These are phyloP conservation scores for Globia sparganii DNA, from an alignment of 2,888 invertebrate species.

Conservation along the genomic window DNA sequence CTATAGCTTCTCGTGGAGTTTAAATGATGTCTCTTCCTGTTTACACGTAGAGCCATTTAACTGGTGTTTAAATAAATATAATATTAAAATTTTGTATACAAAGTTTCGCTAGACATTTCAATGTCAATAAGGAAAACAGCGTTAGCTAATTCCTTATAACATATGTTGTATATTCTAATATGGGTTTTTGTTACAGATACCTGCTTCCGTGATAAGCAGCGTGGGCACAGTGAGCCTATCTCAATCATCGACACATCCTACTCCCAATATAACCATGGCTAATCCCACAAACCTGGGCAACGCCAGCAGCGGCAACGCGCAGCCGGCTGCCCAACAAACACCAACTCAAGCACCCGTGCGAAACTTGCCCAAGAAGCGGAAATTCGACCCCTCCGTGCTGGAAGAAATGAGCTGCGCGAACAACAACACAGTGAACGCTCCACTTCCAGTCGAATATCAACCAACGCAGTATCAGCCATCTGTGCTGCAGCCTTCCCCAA, in stretches of 20 bases:
- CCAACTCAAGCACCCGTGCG: slow-evolving; percentile 91
- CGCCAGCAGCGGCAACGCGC: slow-evolving; percentile 80
- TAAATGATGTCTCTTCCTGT: slow-evolving; percentile 34
- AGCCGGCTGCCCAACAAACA: slow-evolving; percentile 79
- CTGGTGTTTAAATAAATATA: slow-evolving; percentile 1
- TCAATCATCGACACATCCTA: slow-evolving; percentile 83
- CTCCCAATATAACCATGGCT: slow-evolving; percentile 86
- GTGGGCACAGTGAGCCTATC: slow-evolving; percentile 90
- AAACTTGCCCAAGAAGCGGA: slow-evolving; percentile 98
- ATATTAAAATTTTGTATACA: slow-evolving; percentile 6
- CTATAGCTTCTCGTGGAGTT: background rate
- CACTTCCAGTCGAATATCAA: slow-evolving; percentile 80
- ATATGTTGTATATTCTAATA: slow-evolving; percentile 5
- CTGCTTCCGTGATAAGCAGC: slow-evolving; percentile 91
- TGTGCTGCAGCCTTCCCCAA: slow-evolving; percentile 82
- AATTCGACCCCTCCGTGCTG: slow-evolving; percentile 94
- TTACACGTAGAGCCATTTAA: slow-evolving; percentile 23
- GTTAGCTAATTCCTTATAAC: background rate
- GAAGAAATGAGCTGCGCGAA: slow-evolving; percentile 91
- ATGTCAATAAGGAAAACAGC: slow-evolving; percentile 53
- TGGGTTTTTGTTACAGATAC: slow-evolving; percentile 83
- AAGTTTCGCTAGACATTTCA: slow-evolving; percentile 26
- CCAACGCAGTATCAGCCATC: slow-evolving; percentile 78
- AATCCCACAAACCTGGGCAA: slow-evolving; percentile 86
- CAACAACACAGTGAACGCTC: slow-evolving; percentile 80